Conservation (phyloP, 2,888 invertebrate genomes). For the Andrena fulva region DNA sequence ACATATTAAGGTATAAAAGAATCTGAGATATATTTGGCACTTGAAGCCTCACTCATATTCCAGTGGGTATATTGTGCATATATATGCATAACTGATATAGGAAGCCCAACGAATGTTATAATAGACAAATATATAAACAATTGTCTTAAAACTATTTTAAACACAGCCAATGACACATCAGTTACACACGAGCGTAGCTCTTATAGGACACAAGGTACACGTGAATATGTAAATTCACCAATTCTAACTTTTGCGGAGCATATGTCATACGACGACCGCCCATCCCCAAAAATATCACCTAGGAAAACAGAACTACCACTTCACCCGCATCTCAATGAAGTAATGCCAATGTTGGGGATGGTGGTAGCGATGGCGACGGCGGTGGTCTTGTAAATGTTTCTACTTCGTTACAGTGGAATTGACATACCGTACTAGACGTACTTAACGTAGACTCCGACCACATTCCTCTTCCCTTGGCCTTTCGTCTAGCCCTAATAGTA, state of each 20-base stretch:
- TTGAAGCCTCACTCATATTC: constrained; percentile 39
- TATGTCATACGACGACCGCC: constrained; percentile 53
- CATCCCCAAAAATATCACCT: constrained; percentile 2
- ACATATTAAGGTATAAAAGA: constrained; percentile 40
- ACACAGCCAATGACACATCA: constrained; percentile 71
- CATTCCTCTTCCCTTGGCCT: constrained; percentile 74
- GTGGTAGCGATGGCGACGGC: constrained; percentile 73
- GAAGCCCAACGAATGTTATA: constrained; percentile 63
- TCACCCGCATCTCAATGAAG: constrained; percentile 74
- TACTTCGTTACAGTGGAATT: constrained; percentile 81
- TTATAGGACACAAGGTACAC: constrained; percentile 40
- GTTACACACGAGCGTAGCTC: constrained; percentile 57
- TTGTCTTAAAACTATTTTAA: constrained; percentile 65
- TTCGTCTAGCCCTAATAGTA: constrained; percentile 68
- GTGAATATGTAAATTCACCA: constrained; percentile 43
- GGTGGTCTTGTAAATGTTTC: constrained; percentile 78
- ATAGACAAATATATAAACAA: constrained; percentile 56
- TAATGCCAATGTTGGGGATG: constrained; percentile 73
- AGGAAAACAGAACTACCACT: constrained; percentile 26
- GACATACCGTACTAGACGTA: constrained; percentile 82
- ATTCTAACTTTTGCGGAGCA: constrained; percentile 29
- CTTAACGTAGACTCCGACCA: constrained; percentile 82
- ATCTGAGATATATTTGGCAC: constrained; percentile 45
- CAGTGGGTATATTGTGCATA: constrained; percentile 36
- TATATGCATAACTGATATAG: constrained; percentile 54